Percentiles rank a stretch among this genome's conserved stretches.
These are phyloP conservation scores for Rhinella marina DNA, from an alignment of 2,797 vertebrate genomes.

Conservation along the genomic window DNA sequence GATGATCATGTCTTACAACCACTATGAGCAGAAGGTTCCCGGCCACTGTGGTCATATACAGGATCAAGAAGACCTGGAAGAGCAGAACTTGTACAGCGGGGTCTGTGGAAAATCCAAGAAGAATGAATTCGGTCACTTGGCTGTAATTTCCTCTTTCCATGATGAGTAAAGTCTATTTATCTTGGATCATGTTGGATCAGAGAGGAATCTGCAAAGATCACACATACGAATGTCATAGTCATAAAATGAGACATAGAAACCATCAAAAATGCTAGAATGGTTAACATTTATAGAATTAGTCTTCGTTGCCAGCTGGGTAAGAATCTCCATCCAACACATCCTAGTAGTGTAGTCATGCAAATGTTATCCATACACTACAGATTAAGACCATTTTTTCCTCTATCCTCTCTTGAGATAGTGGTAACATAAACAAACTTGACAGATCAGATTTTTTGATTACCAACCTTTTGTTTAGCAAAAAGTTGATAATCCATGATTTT, in stretches of 20 bases:
- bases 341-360: no score
- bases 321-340: no score
- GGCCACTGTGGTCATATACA: not conserved
- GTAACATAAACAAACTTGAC: no score
- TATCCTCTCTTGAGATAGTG: no score
- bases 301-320: not conserved
- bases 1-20: not conserved
- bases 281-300: not conserved
- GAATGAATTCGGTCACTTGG: slow-evolving; percentile 21
- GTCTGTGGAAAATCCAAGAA: not conserved
- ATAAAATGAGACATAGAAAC: not conserved
- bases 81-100: not conserved
- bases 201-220: not conserved
- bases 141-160: slow-evolving; percentile 17
- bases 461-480: no score
- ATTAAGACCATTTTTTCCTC: no score
- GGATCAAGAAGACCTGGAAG: not conserved
- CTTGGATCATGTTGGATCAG: not conserved
- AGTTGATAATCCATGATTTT: no score
- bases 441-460: no score
- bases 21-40: slow-evolving; percentile 28
- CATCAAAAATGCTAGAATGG: not conserved
- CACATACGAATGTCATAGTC: not conserved
- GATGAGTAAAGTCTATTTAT: not conserved
- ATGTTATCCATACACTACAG: no score